Base-by-base conservation (phyloP, 2,797 vertebrate genomes). In the Sparus aurata region DNA sequence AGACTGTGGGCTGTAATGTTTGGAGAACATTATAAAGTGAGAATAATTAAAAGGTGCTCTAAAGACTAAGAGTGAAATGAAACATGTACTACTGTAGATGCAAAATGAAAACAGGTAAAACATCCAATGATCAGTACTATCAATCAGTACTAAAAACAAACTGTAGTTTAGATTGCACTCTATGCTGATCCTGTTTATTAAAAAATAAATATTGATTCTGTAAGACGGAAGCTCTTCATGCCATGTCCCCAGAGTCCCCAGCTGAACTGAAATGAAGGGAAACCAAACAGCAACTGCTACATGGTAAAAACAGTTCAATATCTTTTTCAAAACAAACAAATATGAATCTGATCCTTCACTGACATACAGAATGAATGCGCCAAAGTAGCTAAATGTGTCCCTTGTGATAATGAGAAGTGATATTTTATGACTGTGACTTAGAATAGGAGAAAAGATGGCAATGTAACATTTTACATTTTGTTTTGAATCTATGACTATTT, bases 121-220 rank as follows among this genome's bases (percentile, higher is more conserved):
- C 52, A n/a, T 55, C 20, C 22, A 18, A 5, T 23, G 57, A 67
- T 45, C 57, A 58, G 34, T 17, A 23, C 22, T 52, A 38, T 38
- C 38, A 38, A 9, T 66, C 1, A 12, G 5, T 23, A 70, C 13
- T 34, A 22, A 70, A 52, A 50, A 23, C 8, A 1, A 11, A n/a
- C 8, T 43, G 53, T 38, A 38, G 38, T 23, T 64, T 15, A 64
- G 41, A 54, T 59, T 69, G 69, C 17, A 30, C 23, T 58, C 68
- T 22, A 17, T 17, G 25, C 43, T 53, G 55, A n/a, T 9, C 46
- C 54, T 54, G 34, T 45, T 74, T 3, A 3, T 53, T 1, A 43
- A 27, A 70, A 34, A 62, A 79, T 79, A 79, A 73, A 79, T 80
- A 70, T 34, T 34, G n/a, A 84, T 17, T 55, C 41, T 43, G 64